Base-by-base conservation (phyloP, 2,797 vertebrate genomes). In the Sarcophilus harrisii region DNA sequence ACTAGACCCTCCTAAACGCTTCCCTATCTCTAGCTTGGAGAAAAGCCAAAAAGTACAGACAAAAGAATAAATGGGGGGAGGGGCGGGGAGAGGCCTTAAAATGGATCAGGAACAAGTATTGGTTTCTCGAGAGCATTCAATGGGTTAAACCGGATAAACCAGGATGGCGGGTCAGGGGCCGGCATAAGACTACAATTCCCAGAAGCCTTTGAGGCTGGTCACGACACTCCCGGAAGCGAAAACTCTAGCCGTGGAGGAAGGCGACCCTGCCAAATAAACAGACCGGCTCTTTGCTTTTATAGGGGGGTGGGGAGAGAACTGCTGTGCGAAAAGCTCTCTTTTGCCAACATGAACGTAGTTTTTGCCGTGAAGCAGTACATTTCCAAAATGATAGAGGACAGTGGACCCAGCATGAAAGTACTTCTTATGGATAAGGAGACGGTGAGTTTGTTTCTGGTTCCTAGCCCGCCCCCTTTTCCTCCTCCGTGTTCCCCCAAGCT, bases 371-470 rank as follows among this genome's bases (percentile, higher is more conserved):
- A 99, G 97, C 99, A 99, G 96, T 99, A 99, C 97, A 97, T 99
- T 97, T 99, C 99, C 95, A 99, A 99, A 97, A 99, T 99, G 99
- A 99, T 99, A 96, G 99, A 99, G 98, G 99, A 98, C 99, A 99
- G 99, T 98, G 99, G 99, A 1, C 98, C 99, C 0, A 99, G 99
- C 14, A 99, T 99, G 99, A 99, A 99, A 98, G 99, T 99, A 3
- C 98, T 99, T 96, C 99, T 99, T 90, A 99, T 99, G 99, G 99
- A 99, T 97, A 99, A 99, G 94, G 99, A 99, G 98, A 99, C 99
- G 99, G 99, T 99, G 98, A 98, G 99, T 98, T 93, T 45, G 96
- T 95, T 93, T 91, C 92, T 54, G 95, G 90, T 92, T 54, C 94
- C 28, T 5, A 1, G 93, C 92, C 91, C 62, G 62, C 62, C 57